phyloP scores from a whole-genome alignment of 2,113 vertebrate genomes.

The Nyctibius bracteatus region DNA sequence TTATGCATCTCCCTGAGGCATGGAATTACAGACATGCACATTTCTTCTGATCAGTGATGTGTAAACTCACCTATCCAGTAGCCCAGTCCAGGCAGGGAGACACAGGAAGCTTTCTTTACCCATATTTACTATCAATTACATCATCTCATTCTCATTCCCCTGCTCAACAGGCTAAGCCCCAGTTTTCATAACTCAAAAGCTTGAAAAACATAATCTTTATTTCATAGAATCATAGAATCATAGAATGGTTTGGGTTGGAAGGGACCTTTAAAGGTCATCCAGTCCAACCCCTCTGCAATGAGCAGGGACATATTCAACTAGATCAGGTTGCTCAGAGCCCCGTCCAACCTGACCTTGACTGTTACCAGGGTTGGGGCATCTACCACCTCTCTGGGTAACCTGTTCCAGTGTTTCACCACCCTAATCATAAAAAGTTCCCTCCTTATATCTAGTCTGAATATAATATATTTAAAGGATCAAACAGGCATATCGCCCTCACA shows the following conservation, averaged over 20 bases:
- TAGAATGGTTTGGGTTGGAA: not conserved
- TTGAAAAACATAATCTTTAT: not conserved
- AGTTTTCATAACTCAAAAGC: not conserved
- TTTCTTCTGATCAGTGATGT: not conserved
- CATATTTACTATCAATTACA: not conserved
- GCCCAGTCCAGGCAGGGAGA: not conserved
- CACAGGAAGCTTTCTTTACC: not conserved
- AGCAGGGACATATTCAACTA: not conserved
- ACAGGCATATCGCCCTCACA: not conserved
- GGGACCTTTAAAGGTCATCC: not conserved
- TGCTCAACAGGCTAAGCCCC: not conserved
- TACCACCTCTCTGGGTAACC: not conserved
- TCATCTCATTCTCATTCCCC: not conserved
- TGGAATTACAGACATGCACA: not conserved
- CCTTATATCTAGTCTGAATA: not conserved
- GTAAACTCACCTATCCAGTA: not conserved
- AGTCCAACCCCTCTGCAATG: not conserved
- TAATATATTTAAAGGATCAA: not conserved
- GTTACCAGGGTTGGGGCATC: not conserved
- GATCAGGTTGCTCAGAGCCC: not conserved
- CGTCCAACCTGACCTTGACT: not conserved
- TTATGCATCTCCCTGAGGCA: not conserved
- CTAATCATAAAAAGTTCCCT: not conserved
- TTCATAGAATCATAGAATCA: not conserved
- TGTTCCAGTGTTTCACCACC: not conserved